Evolutionary conservation across 2,113 vertebrate genomes (phyloP), one percentile per base, ranked within the genome.

Genomic region (Nettapus auritus): DNA sequence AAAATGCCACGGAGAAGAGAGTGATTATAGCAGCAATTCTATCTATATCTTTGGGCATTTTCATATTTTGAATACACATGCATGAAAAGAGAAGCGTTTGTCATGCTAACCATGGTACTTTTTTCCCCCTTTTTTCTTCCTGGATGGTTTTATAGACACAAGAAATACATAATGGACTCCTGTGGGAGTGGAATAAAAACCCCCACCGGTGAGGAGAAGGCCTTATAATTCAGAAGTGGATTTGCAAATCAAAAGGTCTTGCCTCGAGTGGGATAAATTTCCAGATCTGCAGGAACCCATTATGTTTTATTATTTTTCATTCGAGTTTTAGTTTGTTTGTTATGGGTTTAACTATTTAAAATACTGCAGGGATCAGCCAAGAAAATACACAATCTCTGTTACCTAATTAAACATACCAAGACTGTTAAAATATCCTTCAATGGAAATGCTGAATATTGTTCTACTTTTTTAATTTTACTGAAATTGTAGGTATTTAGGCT

Each of bases 201-300:
- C 92, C 93, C 95, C 94, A 94, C 79, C 1, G 10, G 82, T 94
- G 93, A 96, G 95, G 95, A 97, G 94, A 96, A 95, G 96, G 92
- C 96, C 94, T 97, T 69, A 55, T 95, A 96, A 97, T 97, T 97
- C 97, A 96, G 96, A 97, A 96, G 96, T 95, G 96, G 96, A 96
- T 97, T 97, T 97, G 97, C 95, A 97, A 97, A 98, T 97, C 97
- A 96, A 97, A 97, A 97, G 94, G 95, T 94, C 97, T 97, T 94
- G 94, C 96, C 96, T 96, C 63, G 70, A 95, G 84, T 95, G 97
- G 95, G 96, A 97, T 97, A 84, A 85, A 93, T 90, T 95, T 97
- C 95, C 93, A 92, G 95, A 96, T 96, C 97, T 90, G 88, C 50
- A 42, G 96, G 96, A 94, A 81, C 91, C 92, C 94, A 96, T 96